Conservation (phyloP, 2,888 invertebrate genomes). For the Rhopalosiphum nymphaeae region DNA sequence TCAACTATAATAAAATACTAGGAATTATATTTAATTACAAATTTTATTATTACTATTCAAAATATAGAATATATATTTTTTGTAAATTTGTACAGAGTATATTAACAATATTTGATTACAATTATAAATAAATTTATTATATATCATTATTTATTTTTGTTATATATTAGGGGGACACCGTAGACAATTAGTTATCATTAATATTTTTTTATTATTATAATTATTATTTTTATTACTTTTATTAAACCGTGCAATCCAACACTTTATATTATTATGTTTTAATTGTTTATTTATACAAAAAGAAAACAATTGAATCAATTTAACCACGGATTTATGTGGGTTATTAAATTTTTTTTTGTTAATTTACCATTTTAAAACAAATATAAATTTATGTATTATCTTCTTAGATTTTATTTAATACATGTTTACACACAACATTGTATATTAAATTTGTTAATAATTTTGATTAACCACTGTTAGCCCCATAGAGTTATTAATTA, state of each 20-base stretch:
- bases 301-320: constrained; percentile 37
- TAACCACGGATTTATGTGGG: constrained; percentile 26
- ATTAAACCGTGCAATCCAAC: constrained; percentile 61
- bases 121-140: constrained; percentile 38
- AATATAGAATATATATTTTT: constrained; percentile 42
- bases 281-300: constrained; percentile 49
- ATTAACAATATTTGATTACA: constrained; percentile 45
- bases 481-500: constrained; percentile 53
- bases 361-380: constrained; percentile 60
- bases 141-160: constrained; percentile 61
- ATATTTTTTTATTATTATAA: constrained; percentile 51
- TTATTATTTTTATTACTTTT: constrained; percentile 62
- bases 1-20: constrained; percentile 14
- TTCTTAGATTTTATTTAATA: constrained; percentile 47
- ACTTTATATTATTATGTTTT: constrained; percentile 54
- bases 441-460: constrained; percentile 63
- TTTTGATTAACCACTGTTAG: constrained; percentile 64
- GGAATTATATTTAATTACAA: constrained; percentile 40
- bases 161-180: constrained; percentile 49
- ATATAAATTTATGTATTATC: constrained; percentile 42
- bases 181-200: constrained; percentile 60
- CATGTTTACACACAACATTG: constrained; percentile 29
- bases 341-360: constrained; percentile 37
- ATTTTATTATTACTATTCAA: constrained; percentile 28
- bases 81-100: constrained; percentile 60